These are phyloP conservation scores for Aptenodytes forsteri DNA, from an alignment of 2,113 vertebrate species.

Conservation along the genomic window DNA sequence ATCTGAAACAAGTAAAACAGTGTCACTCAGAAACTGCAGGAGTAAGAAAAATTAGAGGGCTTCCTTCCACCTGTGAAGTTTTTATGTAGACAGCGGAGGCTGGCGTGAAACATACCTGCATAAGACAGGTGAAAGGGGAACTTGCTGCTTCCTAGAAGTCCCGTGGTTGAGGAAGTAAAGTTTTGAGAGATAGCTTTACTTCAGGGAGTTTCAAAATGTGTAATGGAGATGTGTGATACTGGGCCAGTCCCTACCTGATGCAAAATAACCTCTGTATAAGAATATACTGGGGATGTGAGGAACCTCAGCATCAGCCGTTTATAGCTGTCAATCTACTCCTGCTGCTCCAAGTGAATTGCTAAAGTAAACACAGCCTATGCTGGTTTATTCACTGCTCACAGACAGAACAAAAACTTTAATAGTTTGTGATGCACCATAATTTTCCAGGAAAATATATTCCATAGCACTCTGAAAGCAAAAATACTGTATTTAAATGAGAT, in stretches of 20 bases:
- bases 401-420: neutral
- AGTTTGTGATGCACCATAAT: neutral
- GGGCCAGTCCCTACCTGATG: neutral
- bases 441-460: neutral
- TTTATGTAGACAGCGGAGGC: neutral
- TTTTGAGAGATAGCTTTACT: neutral
- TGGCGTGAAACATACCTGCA: neutral
- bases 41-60: neutral
- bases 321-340: neutral
- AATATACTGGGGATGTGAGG: neutral
- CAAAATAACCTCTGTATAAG: neutral
- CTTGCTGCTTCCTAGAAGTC: neutral
- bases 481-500: neutral
- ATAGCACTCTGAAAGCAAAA: neutral
- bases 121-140: neutral
- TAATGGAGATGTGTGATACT: neutral
- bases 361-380: neutral
- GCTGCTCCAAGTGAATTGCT: neutral
- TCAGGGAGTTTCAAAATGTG: neutral
- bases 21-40: neutral
- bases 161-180: accelerated
- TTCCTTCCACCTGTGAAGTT: neutral
- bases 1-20: neutral
- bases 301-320: neutral
- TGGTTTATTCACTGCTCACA: neutral